Conservation (phyloP, 2,888 invertebrate genomes). For the Megastigmus dorsalis region DNA sequence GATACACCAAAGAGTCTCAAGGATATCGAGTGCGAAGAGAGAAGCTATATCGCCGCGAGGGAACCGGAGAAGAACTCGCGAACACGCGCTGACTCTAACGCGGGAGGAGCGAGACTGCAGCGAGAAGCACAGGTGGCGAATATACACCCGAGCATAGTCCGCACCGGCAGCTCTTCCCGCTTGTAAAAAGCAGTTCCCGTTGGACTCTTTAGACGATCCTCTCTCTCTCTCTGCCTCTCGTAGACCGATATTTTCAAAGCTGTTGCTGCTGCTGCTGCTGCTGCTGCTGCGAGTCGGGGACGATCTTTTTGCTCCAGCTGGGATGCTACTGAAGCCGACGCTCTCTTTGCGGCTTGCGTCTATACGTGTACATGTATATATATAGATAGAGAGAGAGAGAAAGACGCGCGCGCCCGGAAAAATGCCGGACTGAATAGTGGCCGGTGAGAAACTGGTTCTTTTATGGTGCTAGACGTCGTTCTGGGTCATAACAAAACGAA, state of each 20-base stretch:
- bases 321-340: too few relatives aligned
- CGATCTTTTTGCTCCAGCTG: too few relatives aligned
- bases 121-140: constrained; percentile 20
- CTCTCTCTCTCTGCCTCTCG: neutral
- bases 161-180: too few relatives aligned
- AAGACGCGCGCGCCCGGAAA: neutral
- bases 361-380: too few relatives aligned
- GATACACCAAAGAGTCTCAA: too few relatives aligned
- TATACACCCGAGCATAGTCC: too few relatives aligned
- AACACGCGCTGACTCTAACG: too few relatives aligned
- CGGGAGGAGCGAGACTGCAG: neutral
- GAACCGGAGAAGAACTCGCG: neutral
- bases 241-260: too few relatives aligned
- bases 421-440: neutral
- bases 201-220: neutral
- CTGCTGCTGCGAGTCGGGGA: too few relatives aligned
- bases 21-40: neutral
- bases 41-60: neutral
- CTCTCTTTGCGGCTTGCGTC: too few relatives aligned
- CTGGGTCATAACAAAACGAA: constrained; percentile 3
- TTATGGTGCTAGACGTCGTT: neutral
- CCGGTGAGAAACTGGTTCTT: constrained; percentile 1
- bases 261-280: too few relatives aligned
- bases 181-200: constrained; percentile 14
- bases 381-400: too few relatives aligned